Evolutionary conservation across 2,888 invertebrate species (phyloP).

Genomic region (Dione juno): DNA sequence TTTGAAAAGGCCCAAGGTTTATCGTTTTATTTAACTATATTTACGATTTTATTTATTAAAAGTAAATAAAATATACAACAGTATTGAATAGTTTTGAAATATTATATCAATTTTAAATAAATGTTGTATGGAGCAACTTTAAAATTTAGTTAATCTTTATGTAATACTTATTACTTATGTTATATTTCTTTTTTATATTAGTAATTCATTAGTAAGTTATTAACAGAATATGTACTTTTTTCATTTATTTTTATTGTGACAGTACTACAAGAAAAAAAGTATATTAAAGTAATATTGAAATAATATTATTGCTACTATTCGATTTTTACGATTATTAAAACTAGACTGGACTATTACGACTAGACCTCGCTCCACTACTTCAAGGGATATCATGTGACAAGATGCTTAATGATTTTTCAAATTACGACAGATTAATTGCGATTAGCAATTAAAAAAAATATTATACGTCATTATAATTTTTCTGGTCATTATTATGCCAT

Average conservation of each 20-base stretch:
- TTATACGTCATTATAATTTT: neutral
- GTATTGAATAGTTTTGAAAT: neutral
- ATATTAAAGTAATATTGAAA: no score
- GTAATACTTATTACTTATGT: no score
- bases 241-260: no score
- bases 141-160: no score
- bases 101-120: no score
- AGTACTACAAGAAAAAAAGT: no score
- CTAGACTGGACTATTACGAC: neutral
- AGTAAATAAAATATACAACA: neutral
- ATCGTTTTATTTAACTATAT: constrained; percentile 2
- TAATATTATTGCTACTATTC: no score
- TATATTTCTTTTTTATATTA: no score
- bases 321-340: constrained; percentile 5
- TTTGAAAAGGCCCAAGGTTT: constrained; percentile 23
- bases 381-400: constrained; percentile 7
- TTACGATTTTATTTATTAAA: neutral
- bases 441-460: neutral
- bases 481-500: neutral
- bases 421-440: neutral
- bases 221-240: no score
- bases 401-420: neutral
- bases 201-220: no score
- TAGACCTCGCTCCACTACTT: constrained; percentile 11
- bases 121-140: no score